phyloP scores from a whole-genome alignment of 2,113 vertebrate species.

The Pachypanchax playfairii region DNA sequence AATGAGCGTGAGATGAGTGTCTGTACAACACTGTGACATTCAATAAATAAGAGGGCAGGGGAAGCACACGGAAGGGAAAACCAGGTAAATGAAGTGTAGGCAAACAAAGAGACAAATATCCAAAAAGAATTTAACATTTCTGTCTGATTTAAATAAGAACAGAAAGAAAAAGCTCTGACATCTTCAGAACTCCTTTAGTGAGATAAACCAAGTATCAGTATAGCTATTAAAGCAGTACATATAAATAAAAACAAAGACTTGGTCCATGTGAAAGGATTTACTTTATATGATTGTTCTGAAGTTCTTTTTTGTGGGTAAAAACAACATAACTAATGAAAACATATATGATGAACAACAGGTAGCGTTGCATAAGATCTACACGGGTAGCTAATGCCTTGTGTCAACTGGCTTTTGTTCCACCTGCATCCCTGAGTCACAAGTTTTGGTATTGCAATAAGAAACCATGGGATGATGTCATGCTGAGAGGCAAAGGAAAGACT shows the following conservation, averaged over 20 bases:
- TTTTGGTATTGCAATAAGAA: constrained; percentile 29
- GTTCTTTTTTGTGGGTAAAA: constrained; percentile 10
- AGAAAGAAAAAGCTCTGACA: background rate
- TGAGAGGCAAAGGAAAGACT: constrained; percentile 1
- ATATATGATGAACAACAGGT: constrained; percentile 38
- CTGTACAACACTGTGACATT: background rate
- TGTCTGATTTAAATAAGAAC: constrained; percentile 18
- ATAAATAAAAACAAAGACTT: constrained; percentile 5
- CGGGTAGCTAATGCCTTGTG: constrained; percentile 10
- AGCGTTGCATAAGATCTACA: constrained; percentile 37
- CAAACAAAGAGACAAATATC: constrained; percentile 30
- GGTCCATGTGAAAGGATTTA: too few relatives aligned
- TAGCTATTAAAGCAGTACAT: constrained; percentile 15
- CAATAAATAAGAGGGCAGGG: constrained; percentile 10
- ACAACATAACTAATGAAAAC: constrained; percentile 37
- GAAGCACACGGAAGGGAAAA: background rate
- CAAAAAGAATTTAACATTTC: constrained; percentile 8
- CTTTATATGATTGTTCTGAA: constrained; percentile 11
- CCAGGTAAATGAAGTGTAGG: constrained; percentile 2
- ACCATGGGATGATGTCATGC: constrained; percentile 31
- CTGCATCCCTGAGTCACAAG: constrained; percentile 28
- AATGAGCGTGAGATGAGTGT: constrained; percentile 24
- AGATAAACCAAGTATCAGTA: constrained; percentile 10
- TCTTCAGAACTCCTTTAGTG: background rate
- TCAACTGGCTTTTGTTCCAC: constrained; percentile 29